Evolutionary conservation across 2,797 vertebrate genomes (phyloP).

Genomic region (Acestrorhynchus altus): DNA sequence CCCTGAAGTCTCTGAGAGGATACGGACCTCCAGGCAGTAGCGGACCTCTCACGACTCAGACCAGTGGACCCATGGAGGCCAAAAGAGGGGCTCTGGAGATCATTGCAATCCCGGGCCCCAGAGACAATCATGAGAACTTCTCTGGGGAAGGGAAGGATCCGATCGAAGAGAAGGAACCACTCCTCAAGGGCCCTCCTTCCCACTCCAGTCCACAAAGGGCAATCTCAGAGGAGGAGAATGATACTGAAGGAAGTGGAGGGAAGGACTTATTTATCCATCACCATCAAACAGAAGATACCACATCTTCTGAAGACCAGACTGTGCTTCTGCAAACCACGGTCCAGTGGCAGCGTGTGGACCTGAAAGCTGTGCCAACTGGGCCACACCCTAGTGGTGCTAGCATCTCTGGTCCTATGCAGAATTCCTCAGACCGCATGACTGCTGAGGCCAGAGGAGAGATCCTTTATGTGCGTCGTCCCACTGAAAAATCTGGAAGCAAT

Average conservation of each 20-base stretch:
- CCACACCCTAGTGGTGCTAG: conserved; percentile 25
- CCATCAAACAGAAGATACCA: conserved; percentile 41
- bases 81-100: conserved; percentile 75
- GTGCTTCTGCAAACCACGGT: conserved; percentile 67
- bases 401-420: conserved; percentile 36
- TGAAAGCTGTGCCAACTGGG: conserved; percentile 65
- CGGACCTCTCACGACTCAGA: conserved; percentile 33
- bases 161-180: conserved; percentile 57
- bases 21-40: conserved; percentile 47
- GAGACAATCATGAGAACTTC: conserved; percentile 76
- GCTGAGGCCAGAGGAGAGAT: conserved; percentile 76
- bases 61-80: conserved; percentile 72
- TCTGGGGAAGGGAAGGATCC: conserved; percentile 80
- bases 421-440: conserved; percentile 41
- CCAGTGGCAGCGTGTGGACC: conserved; percentile 71
- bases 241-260: conserved; percentile 74
- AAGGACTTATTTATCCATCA: conserved; percentile 54
- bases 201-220: conserved; percentile 25
- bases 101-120: conserved; percentile 71
- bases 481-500: conserved; percentile 48
- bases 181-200: conserved; percentile 30
- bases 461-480: conserved; percentile 65
- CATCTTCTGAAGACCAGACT: conserved; percentile 42
- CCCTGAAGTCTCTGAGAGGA: conserved; percentile 65
- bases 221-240: conserved; percentile 66